Evolutionary conservation across 2,113 vertebrate genomes (phyloP), one percentile per base, ranked within the genome.

Genomic region (Lepus timidus): DNA sequence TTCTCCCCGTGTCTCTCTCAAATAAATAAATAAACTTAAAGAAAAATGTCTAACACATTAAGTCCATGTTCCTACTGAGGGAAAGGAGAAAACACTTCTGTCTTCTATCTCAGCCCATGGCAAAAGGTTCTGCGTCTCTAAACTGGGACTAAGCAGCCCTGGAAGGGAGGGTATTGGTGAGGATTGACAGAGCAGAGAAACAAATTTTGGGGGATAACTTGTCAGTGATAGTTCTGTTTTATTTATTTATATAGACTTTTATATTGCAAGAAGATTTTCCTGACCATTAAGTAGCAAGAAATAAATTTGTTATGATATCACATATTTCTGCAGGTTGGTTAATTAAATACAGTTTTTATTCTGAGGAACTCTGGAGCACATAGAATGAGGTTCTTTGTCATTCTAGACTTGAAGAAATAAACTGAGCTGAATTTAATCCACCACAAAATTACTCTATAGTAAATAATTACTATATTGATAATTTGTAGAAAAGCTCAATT

Each of bases 341-440:
- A 75, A 75, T 9, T 44, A 44, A 51, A 31, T 44, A 19, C 78
- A 79, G 31, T 4, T 91, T 85, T 82, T 68, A 71, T 68, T 75
- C 61, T 82, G 44, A 86, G 89, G 39, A 92, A 87, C 51, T 79
- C 70, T 33, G 2, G 29, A 36, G 12, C 49, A 61, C 2, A 36
- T 13, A 58, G 31, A 33, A n/a, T 27, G 20, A 67, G 52, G 39
- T 39, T 95, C 27, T 80, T 87, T 71, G 73, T 85, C 58, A 64
- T 4, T 19, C 22, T 19, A 67, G 27, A 44, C 49, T 51, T 70
- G 61, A 92, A 52, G 17, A 90, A 87, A 0, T 22, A 73, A 96
- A 79, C 49, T 27, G 29, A 90, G 29, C 17, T 93, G 86, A 83
- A 93, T 58, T 91, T 51, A 58, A 93, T 55, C 71, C 29, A 51